Evolutionary conservation across 1,140 invertebrate genomes (phyloP), one percentile per base, ranked within the genome.

Genomic region (Sitobion miscanthi): DNA sequence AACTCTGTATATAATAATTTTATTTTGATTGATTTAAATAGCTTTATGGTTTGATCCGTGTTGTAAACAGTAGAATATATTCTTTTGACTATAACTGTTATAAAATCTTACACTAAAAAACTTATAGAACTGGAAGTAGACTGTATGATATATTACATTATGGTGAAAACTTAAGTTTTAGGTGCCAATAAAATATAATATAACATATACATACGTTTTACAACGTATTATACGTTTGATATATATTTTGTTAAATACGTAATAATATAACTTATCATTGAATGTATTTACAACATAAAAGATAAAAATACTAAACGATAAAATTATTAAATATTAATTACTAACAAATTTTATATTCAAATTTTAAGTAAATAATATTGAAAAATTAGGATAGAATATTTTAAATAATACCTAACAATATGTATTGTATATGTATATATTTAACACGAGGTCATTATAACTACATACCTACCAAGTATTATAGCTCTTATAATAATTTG

Each of bases 271-370:
- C 38, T 54, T 54, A 38, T 52, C n/a, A 38, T 89, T 89, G 49
- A 89, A 89, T 54, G 87, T 89, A 89, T 89, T 89, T 38, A 89
- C 49, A 89, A 54, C n/a, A 35, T 88, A n/a, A 23, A 30, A 86
- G 0, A 47, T 57, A 57, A 9, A 57, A 57, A 25, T 57, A 57
- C 7, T 57, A 57, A 0, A 25, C 23, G 25, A 57, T 1, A 25
- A 57, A 7, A 57, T 57, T 47, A 47, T 47, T 47, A 47, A 47
- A 47, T 57, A 25, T 25, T 57, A 25, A 8, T 57, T 57, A 8
- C 23, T 25, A 9, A 25, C 7, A 57, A 7, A 25, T 57, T 57
- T 1, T 57, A 6, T 21, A 54, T 54, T 21, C 20, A 54, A 21
- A 54, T 54, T 54, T 54, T 54, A 57, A 57, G 7, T 25, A 25